These are phyloP conservation scores for Protophormia terraenovae DNA, from an alignment of 2,888 invertebrate genomes.

Conservation along the genomic window DNA sequence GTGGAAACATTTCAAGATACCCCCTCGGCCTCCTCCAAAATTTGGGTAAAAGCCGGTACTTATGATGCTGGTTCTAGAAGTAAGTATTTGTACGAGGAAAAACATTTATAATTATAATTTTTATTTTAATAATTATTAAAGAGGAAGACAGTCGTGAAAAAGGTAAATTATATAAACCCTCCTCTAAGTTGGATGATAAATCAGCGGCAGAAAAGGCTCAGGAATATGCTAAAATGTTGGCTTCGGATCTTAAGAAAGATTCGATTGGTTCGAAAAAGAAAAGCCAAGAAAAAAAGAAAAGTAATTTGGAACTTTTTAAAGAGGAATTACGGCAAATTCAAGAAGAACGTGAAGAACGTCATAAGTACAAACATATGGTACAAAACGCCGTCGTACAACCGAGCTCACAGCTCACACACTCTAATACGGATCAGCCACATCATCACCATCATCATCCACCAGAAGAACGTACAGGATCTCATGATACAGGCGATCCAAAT, in stretches of 20 bases:
- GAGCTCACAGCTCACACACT: not conserved
- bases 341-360: slow-evolving; percentile 97
- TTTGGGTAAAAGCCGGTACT: slow-evolving; percentile 99
- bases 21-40: slow-evolving; percentile 90
- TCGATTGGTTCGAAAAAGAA: slow-evolving; percentile 85
- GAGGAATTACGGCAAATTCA: slow-evolving; percentile 98
- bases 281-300: slow-evolving; percentile 94
- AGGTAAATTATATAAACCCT: slow-evolving; percentile 96
- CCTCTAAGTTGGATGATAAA: slow-evolving; percentile 87
- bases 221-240: slow-evolving; percentile 85
- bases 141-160: slow-evolving; percentile 94
- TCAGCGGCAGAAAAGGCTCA: slow-evolving; percentile 86
- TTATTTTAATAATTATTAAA: slow-evolving; percentile 75
- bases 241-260: slow-evolving; percentile 86
- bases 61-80: slow-evolving; percentile 97
- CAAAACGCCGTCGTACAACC: slow-evolving; percentile 68
- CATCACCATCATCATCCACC: slow-evolving; percentile 53
- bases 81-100: slow-evolving; percentile 81
- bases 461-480: slow-evolving; percentile 86
- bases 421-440: slow-evolving; percentile 66
- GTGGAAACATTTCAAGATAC: slow-evolving; percentile 97
- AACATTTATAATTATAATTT: not conserved
- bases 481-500: slow-evolving; percentile 97
- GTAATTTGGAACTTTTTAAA: slow-evolving; percentile 98
- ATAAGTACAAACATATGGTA: slow-evolving; percentile 90